Evolutionary conservation across 2,113 vertebrate genomes (phyloP), one percentile per base, ranked within the genome.

Genomic region (Colossoma macropomum): DNA sequence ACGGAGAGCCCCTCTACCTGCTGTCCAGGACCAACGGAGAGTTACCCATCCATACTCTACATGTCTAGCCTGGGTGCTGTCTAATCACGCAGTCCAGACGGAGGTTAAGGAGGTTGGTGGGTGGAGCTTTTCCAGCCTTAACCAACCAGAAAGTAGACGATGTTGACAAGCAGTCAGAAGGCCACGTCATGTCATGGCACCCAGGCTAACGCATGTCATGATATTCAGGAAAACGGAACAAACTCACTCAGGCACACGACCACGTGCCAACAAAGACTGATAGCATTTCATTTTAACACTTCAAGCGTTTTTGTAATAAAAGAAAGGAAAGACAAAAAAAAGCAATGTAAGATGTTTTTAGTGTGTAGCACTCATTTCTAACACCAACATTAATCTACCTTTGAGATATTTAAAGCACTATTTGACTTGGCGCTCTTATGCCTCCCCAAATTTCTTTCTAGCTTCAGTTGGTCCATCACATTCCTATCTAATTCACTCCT

Each of bases 261-360:
- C 79, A 60, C 73, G 74, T 86, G 84, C 79, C 78, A 62, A 80
- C 59, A 48, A 59, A 80, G 12, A 81, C 74, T 76, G 50, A 88
- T 23, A 25, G 21, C 73, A 86, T 86, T 63, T 82, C 88, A 83
- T 83, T 86, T 84, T 79, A 80, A 82, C 75, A 75, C 79, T 84
- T 70, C 71, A 52, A 76, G 69, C 65, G 74, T 90, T 95, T 52
- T 90, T 89, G 86, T 89, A 52, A 83, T 87, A 84, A 82, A 84
- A 86, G 82, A 81, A 80, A 80, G 77, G 45, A 79, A 90, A 68
- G 68, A 79, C 45, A 72, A 71, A 87, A 87, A 86, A n/a, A 75
- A 75, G 81, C 71, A 50, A 25, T 75, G 54, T 80, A 88, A 89
- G 92, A 91, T 87, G 91, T 94, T 94, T 93, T 92, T 92, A 91